Conservation (phyloP, 2,888 invertebrate species). For the Heteromurus nitidus region DNA sequence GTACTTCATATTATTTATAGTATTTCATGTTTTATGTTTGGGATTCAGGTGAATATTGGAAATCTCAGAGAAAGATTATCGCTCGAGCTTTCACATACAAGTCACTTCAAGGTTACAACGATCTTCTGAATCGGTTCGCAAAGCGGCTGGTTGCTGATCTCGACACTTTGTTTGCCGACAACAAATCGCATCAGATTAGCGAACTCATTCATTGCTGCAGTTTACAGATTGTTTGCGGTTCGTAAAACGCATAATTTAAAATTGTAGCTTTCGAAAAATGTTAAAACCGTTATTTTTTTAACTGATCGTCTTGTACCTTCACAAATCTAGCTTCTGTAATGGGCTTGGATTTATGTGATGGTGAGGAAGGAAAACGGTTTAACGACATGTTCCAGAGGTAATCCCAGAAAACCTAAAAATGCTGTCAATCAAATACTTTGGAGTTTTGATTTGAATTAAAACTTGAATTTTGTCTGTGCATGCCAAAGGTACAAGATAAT, state of each 20-base stretch:
- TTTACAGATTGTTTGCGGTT: conserved; percentile 36
- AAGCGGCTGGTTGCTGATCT: conserved; percentile 1
- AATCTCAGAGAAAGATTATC: conserved; percentile 8
- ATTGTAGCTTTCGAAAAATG: not conserved
- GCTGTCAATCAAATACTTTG: not conserved
- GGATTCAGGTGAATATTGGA: conserved; percentile 23
- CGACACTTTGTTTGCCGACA: conserved; percentile 1
- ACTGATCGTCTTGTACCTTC: not conserved
- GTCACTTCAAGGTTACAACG: conserved; percentile 8
- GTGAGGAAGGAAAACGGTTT: not conserved
- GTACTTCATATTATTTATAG: not conserved
- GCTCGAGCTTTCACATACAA: conserved; percentile 24
- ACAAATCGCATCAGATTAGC: conserved; percentile 6
- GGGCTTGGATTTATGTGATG: conserved; percentile 26
- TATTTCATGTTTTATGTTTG: not conserved
- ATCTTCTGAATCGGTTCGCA: conserved; percentile 4
- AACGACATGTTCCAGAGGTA: conserved; percentile 18
- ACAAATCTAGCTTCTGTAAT: conserved; percentile 11
- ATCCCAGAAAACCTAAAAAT: too few relatives aligned
- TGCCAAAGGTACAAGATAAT: conserved; percentile 14
- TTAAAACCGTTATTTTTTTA: not conserved
- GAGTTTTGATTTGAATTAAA: not conserved
- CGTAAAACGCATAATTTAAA: not conserved
- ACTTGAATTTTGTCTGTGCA: not conserved
- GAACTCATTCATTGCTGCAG: conserved; percentile 28